These are phyloP conservation scores for Discoglossus pictus DNA, from an alignment of 2,797 vertebrate species.

Conservation along the genomic window DNA sequence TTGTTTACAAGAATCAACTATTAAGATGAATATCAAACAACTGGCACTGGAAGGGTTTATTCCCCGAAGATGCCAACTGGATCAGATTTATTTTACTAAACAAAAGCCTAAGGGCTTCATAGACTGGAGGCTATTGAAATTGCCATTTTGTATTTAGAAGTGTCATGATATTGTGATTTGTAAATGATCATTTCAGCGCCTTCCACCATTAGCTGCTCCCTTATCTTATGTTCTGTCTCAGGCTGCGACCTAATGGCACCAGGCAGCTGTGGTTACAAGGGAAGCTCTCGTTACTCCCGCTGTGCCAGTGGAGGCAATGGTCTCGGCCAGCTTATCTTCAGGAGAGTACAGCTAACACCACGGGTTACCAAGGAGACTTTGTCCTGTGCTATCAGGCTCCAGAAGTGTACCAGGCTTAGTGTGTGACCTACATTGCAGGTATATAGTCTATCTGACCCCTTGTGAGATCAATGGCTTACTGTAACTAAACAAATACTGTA, in stretches of 20 bases:
- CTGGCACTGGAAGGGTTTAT: too few relatives aligned
- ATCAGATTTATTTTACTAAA: too few relatives aligned
- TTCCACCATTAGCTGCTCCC: neutral
- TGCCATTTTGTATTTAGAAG: neutral
- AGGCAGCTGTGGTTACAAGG: neutral
- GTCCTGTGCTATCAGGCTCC: neutral
- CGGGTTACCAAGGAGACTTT: slow-evolving; percentile 7
- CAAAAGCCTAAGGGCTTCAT: too few relatives aligned
- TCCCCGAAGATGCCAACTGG: too few relatives aligned
- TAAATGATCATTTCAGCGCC: too few relatives aligned
- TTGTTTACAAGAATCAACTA: too few relatives aligned
- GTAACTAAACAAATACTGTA: too few relatives aligned
- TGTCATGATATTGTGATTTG: too few relatives aligned
- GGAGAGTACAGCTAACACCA: neutral
- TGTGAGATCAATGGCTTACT: too few relatives aligned
- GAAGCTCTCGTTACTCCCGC: neutral
- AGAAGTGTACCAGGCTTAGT: too few relatives aligned
- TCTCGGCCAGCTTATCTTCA: neutral
- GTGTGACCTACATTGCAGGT: neutral
- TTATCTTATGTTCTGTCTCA: neutral
- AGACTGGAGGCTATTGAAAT: neutral
- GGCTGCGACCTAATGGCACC: neutral
- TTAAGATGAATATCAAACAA: too few relatives aligned
- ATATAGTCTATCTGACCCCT: neutral
- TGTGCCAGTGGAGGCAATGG: neutral